Conservation (phyloP, 2,888 invertebrate genomes). For the Orchesellides sinensis region DNA sequence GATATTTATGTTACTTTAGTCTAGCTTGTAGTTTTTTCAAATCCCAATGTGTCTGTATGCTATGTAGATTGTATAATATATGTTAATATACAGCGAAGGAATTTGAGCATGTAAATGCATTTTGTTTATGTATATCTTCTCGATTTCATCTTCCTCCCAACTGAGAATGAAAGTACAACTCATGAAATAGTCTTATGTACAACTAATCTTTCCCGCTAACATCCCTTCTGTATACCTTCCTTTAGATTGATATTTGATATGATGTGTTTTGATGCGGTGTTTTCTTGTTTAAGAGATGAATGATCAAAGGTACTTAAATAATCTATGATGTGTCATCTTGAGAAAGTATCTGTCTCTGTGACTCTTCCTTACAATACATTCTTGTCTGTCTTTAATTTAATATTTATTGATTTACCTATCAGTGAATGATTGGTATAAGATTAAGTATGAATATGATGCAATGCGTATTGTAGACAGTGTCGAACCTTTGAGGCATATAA, state of each 20-base stretch:
- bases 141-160: slow-evolving; percentile 41
- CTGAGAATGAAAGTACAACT: slow-evolving; percentile 7
- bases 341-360: slow-evolving; percentile 42
- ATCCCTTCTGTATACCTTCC: slow-evolving; percentile 47
- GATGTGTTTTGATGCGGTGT: slow-evolving; percentile 61
- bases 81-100: too few relatives aligned
- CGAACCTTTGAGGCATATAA: too few relatives aligned
- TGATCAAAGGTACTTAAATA: slow-evolving; percentile 59
- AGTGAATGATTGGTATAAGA: too few relatives aligned
- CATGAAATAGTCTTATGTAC: slow-evolving; percentile 58
- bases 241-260: slow-evolving; percentile 27
- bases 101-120: slow-evolving; percentile 57
- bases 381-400: slow-evolving; percentile 39
- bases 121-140: slow-evolving; percentile 31
- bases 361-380: slow-evolving; percentile 30
- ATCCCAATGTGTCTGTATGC: slow-evolving; percentile 20
- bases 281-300: slow-evolving; percentile 61
- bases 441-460: too few relatives aligned
- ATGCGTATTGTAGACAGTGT: too few relatives aligned
- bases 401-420: slow-evolving; percentile 61
- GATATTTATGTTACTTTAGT: slow-evolving; percentile 15
- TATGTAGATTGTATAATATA: too few relatives aligned
- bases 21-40: too few relatives aligned
- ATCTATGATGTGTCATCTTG: slow-evolving; percentile 61
- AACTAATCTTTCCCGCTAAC: slow-evolving; percentile 45